A percentile compares a stretch with the other conserved stretches of the same genome.
phyloP scores from a whole-genome alignment of 2,113 vertebrate genomes.

The Henicopernis longicauda region DNA sequence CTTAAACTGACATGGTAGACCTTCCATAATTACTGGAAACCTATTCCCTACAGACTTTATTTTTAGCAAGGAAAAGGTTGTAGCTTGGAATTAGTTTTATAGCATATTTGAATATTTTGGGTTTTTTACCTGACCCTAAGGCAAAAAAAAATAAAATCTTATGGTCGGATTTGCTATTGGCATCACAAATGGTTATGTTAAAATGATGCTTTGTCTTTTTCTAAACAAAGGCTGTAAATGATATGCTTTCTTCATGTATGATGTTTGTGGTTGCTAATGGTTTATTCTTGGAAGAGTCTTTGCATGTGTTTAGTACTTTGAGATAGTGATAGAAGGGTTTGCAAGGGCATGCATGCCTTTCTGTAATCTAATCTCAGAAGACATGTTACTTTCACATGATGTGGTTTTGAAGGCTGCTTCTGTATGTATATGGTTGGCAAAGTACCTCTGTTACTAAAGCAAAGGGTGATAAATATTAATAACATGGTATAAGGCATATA shows the following conservation, averaged over 20 bases:
- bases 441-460: background rate
- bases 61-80: slow-evolving; percentile 17
- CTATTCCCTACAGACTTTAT: background rate
- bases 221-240: slow-evolving; percentile 27
- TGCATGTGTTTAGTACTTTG: slow-evolving; percentile 19
- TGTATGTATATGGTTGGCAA: background rate
- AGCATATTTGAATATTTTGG: background rate
- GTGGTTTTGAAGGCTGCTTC: slow-evolving; percentile 5
- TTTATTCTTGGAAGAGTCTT: slow-evolving; percentile 66
- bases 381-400: slow-evolving; percentile 31
- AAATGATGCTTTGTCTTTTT: background rate
- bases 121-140: background rate
- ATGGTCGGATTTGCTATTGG: background rate
- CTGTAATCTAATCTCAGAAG: slow-evolving; percentile 63
- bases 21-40: background rate
- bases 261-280: slow-evolving; percentile 29
- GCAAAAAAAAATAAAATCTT: background rate
- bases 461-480: background rate
- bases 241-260: background rate
- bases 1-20: background rate
- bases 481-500: background rate
- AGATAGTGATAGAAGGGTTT: slow-evolving; percentile 9
- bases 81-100: background rate
- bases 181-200: background rate
- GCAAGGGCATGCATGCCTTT: slow-evolving; percentile 54